These are phyloP conservation scores for Caenorhabditis briggsae DNA, from an alignment of 1,140 invertebrate genomes.

Conservation along the genomic window DNA sequence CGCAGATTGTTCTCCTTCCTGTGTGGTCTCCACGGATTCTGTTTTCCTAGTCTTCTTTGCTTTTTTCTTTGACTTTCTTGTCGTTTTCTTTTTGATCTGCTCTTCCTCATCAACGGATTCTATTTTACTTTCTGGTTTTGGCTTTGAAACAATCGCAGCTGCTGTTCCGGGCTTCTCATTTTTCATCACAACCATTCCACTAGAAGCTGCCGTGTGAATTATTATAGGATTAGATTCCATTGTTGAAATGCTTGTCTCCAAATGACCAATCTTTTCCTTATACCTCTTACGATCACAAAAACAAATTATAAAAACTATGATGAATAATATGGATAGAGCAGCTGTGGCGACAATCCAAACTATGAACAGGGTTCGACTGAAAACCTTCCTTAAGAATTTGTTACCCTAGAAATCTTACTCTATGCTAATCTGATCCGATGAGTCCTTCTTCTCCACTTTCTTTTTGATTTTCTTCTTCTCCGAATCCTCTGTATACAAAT, in stretches of 20 bases:
- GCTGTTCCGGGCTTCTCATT: neutral
- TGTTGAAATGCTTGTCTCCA: neutral
- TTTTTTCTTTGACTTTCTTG: neutral
- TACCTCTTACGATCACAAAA: neutral
- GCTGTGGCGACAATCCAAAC: neutral
- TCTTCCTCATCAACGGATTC: neutral
- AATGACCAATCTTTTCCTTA: neutral
- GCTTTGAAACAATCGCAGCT: too few species aligned
- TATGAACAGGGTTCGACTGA: neutral
- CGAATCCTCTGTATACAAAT: neutral
- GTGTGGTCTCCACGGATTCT: neutral
- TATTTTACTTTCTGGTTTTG: neutral
- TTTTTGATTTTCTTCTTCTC: neutral
- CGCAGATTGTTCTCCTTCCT: neutral
- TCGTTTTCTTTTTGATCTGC: neutral
- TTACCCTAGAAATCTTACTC: neutral
- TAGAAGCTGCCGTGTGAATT: neutral
- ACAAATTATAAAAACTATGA: neutral
- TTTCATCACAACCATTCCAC: conserved; percentile 2
- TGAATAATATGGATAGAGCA: neutral
- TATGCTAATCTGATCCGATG: neutral
- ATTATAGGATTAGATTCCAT: neutral
- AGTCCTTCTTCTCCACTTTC: neutral
- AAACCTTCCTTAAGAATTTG: neutral
- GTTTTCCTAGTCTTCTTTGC: neutral